phyloP scores from a whole-genome alignment of 2,113 vertebrate genomes.

The Mystacornis crossleyi region DNA sequence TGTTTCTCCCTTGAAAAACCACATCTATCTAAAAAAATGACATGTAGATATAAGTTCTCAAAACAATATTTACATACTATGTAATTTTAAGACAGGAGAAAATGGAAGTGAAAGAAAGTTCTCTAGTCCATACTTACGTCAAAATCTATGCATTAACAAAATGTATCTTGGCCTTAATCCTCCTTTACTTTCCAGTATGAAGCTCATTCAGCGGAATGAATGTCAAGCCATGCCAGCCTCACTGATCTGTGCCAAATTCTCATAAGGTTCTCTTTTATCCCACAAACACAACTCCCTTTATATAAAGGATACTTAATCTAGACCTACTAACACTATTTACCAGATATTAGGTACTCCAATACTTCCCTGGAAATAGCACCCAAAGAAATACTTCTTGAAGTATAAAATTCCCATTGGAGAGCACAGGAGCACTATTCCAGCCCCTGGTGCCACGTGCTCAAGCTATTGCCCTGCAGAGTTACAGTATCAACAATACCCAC shows the following conservation, averaged over 20 bases:
- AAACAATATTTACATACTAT: neutral
- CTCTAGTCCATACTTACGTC: neutral
- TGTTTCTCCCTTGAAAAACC: constrained; percentile 11
- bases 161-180: neutral
- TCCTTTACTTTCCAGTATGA: neutral
- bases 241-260: neutral
- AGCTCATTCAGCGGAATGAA: neutral
- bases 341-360: neutral
- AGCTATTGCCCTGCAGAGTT: neutral
- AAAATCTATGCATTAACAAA: neutral
- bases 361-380: neutral
- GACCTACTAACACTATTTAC: neutral
- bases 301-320: neutral
- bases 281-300: neutral
- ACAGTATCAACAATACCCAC: neutral
- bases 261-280: neutral
- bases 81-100: neutral
- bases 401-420: neutral
- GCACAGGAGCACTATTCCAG: neutral
- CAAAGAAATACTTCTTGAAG: neutral
- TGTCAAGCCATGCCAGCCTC: neutral
- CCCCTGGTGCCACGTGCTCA: neutral
- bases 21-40: constrained; percentile 35
- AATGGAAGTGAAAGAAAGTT: neutral
- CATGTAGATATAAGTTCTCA: neutral